Evolutionary conservation across 2,888 invertebrate genomes (phyloP).

Genomic region (Epirrhoe tristata): DNA sequence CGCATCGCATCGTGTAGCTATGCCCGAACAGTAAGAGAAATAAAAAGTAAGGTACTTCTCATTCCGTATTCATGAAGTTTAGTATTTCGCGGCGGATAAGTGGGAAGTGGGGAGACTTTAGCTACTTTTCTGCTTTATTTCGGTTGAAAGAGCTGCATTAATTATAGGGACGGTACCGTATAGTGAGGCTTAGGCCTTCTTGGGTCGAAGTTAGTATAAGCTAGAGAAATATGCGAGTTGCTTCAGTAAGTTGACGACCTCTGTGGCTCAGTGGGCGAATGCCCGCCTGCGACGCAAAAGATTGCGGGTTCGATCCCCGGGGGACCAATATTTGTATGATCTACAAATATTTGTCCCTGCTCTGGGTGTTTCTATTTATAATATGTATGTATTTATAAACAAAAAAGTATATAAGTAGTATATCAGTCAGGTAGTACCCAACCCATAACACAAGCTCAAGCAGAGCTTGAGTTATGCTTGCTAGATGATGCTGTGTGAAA

Average conservation of each 20-base stretch:
- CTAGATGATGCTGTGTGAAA: too few species aligned
- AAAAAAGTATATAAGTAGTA: too few species aligned
- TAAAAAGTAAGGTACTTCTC: conserved; percentile 42
- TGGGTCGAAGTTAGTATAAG: neutral
- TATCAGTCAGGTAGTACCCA: too few species aligned
- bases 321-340: too few species aligned
- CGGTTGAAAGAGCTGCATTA: conserved; percentile 27
- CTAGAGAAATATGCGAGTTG: neutral
- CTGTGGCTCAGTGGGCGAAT: too few species aligned
- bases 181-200: neutral
- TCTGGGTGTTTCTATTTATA: too few species aligned
- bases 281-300: too few species aligned
- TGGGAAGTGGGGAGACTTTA: conserved; percentile 39
- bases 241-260: neutral
- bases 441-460: too few species aligned
- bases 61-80: conserved; percentile 55
- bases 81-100: conserved; percentile 51
- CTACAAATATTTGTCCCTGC: too few species aligned
- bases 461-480: too few species aligned
- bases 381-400: too few species aligned
- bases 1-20: conserved; percentile 5
- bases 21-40: conserved; percentile 22
- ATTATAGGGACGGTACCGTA: conserved; percentile 6
- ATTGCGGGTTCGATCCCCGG: too few species aligned
- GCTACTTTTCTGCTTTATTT: conserved; percentile 31